A percentile compares a stretch with the other conserved stretches of the same genome.
Evolutionary conservation across 2,113 vertebrate genomes (phyloP).

Genomic region (Nansenia antarctica): DNA sequence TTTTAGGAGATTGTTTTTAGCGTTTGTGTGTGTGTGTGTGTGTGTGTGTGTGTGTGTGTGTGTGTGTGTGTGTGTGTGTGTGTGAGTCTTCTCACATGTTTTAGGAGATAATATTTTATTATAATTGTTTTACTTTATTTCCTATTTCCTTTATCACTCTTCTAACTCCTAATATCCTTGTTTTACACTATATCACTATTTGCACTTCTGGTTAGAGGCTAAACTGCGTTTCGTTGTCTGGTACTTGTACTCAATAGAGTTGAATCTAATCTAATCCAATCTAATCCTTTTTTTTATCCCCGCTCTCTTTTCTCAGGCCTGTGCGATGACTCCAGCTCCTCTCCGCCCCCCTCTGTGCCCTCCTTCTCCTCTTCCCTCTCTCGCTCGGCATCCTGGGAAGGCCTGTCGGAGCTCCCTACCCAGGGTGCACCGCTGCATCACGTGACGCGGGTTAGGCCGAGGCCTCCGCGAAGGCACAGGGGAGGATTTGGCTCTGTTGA

Average conservation of each 20-base stretch:
- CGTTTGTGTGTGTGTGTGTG: too few species aligned
- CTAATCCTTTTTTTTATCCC: not conserved
- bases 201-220: too few species aligned
- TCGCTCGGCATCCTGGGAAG: conserved; percentile 81
- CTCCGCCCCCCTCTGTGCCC: conserved; percentile 75
- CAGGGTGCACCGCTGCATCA: conserved; percentile 84
- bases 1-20: too few species aligned
- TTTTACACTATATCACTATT: too few species aligned
- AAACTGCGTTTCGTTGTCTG: too few species aligned
- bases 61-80: too few species aligned
- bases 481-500: conserved; percentile 68
- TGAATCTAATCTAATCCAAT: too few species aligned
- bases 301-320: conserved; percentile 53
- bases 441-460: conserved; percentile 80
- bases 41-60: too few species aligned
- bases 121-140: conserved; percentile 24
- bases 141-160: conserved; percentile 6
- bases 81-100: too few species aligned
- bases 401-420: conserved; percentile 81
- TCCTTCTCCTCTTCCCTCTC: conserved; percentile 73
- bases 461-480: conserved; percentile 78
- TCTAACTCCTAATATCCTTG: too few species aligned
- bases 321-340: conserved; percentile 72
- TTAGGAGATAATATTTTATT: conserved; percentile 16
- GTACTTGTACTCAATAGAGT: too few species aligned